Percentiles rank a stretch among this genome's conserved stretches.
Conservation (phyloP, 2,113 vertebrate genomes). For the Lophius piscatorius region DNA sequence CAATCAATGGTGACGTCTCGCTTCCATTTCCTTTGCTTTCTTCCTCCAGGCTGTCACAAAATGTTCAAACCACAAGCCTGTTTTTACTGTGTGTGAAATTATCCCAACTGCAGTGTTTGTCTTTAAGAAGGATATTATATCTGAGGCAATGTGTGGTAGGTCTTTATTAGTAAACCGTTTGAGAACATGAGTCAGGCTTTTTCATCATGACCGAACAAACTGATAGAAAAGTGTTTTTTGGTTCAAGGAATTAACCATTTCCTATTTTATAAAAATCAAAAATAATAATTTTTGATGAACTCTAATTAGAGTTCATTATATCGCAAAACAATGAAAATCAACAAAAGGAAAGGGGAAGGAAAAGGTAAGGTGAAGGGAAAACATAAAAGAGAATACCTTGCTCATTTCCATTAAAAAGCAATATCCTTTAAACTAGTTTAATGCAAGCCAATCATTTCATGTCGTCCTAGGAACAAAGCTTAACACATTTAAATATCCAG, state of each 20-base stretch:
- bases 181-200: no score
- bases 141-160: no score
- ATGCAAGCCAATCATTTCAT: constrained; percentile 38
- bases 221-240: no score
- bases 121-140: neutral
- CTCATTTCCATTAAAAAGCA: neutral
- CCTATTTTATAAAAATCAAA: no score
- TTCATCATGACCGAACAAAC: no score
- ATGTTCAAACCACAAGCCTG: constrained; percentile 7
- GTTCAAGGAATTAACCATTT: no score
- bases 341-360: no score
- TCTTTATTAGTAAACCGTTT: no score
- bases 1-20: constrained; percentile 28
- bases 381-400: constrained; percentile 21
- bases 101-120: constrained; percentile 3
- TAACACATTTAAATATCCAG: constrained; percentile 57
- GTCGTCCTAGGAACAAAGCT: constrained; percentile 43
- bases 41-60: constrained; percentile 24
- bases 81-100: constrained; percentile 21
- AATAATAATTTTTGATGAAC: no score
- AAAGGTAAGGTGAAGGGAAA: neutral
- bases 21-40: constrained; percentile 4
- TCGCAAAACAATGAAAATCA: neutral
- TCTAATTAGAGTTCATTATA: no score
- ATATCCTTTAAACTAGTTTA: constrained; percentile 1